A percentile compares a stretch with the other conserved stretches of the same genome.
Evolutionary conservation across 2,797 vertebrate species (phyloP).

Genomic region (Chloroceryle inda): DNA sequence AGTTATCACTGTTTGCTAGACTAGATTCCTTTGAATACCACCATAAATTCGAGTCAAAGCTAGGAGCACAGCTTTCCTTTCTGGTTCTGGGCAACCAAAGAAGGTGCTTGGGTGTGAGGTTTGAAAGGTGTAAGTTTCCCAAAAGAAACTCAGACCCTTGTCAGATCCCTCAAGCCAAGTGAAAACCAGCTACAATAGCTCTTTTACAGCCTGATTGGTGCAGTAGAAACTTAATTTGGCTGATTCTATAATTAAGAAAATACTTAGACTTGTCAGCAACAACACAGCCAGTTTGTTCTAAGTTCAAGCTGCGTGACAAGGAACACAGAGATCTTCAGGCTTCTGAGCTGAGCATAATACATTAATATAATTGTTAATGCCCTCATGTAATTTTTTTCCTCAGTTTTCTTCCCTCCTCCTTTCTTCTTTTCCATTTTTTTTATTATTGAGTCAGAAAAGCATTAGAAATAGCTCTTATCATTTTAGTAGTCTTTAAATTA

Average conservation of each 20-base stretch:
- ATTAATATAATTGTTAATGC: slow-evolving; percentile 49
- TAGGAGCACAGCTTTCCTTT: not conserved
- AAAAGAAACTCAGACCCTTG: not conserved
- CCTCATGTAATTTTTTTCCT: not conserved
- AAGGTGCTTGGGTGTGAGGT: not conserved
- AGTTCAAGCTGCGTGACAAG: slow-evolving; percentile 54
- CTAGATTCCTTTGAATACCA: not conserved
- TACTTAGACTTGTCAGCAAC: slow-evolving; percentile 55
- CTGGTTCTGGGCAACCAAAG: not conserved
- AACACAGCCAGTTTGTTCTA: slow-evolving; percentile 22
- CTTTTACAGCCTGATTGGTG: not conserved
- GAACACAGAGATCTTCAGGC: slow-evolving; percentile 34
- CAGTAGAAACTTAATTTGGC: slow-evolving; percentile 18
- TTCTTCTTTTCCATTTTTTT: not conserved
- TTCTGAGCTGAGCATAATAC: slow-evolving; percentile 20
- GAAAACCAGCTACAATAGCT: not conserved
- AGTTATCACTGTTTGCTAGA: not conserved
- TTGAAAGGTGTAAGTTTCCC: not conserved
- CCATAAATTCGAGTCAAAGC: not conserved
- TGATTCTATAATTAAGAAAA: slow-evolving; percentile 64
- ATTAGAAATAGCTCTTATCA: slow-evolving; percentile 55
- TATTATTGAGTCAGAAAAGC: slow-evolving; percentile 5
- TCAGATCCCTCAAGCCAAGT: not conserved
- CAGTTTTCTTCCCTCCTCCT: not conserved
- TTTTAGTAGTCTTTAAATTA: slow-evolving; percentile 72